Percentiles rank a stretch among this genome's conserved stretches.
phyloP scores from a whole-genome alignment of 2,888 invertebrate genomes.

The Dendrolimus houi region DNA sequence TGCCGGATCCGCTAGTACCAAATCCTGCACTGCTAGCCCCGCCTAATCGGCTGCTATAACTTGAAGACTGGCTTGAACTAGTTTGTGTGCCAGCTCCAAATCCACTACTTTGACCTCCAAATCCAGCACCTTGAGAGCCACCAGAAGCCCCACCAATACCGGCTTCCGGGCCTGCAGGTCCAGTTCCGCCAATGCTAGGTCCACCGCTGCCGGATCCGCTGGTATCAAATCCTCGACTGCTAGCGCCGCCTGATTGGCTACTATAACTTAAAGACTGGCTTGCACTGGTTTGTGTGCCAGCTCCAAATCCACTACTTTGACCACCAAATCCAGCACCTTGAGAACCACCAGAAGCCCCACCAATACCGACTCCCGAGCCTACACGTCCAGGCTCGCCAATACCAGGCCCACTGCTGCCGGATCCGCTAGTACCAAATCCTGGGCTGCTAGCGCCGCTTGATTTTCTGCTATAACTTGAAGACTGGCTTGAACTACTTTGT shows the following conservation, averaged over 20 bases:
- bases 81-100: conserved; percentile 5
- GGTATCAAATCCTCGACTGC: neutral
- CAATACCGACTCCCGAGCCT: conserved; percentile 1
- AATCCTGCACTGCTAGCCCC: neutral
- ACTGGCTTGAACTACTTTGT: neutral
- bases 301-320: conserved; percentile 6
- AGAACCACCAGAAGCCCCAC: conserved; percentile 2
- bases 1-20: neutral
- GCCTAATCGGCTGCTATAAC: conserved; percentile 6
- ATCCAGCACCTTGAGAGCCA: neutral
- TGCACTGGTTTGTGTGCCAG: conserved; percentile 7
- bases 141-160: conserved; percentile 2
- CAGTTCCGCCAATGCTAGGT: conserved; percentile 4
- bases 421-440: no score
- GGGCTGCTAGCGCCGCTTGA: neutral
- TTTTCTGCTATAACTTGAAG: conserved; percentile 5
- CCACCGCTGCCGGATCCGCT: conserved; percentile 1
- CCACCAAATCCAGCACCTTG: conserved; percentile 1
- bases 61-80: neutral
- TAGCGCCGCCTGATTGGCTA: conserved; percentile 14
- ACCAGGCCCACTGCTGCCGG: no score
- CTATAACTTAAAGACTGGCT: conserved; percentile 22
- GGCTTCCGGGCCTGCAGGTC: conserved; percentile 5
- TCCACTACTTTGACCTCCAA: conserved; percentile 2
- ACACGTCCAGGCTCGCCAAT: neutral